Evolutionary conservation across 2,888 invertebrate genomes (phyloP).

Genomic region (Agrochola circellaris): DNA sequence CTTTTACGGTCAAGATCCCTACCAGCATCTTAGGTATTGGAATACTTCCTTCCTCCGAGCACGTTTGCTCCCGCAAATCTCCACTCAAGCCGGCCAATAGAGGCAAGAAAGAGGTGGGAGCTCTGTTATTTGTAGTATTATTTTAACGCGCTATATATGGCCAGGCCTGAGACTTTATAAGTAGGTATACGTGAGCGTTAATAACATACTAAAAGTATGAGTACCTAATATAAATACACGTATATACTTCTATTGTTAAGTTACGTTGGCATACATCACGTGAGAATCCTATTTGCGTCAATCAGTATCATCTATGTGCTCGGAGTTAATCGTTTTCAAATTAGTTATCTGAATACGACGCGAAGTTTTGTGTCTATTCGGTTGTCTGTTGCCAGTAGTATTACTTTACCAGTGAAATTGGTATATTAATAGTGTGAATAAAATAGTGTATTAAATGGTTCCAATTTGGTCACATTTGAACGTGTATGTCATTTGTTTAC

Average conservation of each 20-base stretch:
- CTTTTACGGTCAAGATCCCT: no score
- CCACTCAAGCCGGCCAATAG: no score
- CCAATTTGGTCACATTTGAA: background rate
- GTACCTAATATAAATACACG: conserved; percentile 6
- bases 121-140: background rate
- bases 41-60: no score
- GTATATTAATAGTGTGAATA: conserved; percentile 4
- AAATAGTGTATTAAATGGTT: background rate
- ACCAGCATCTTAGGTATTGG: no score
- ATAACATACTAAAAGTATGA: conserved; percentile 37
- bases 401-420: conserved; percentile 24
- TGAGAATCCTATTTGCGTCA: conserved; percentile 50
- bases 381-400: conserved; percentile 12
- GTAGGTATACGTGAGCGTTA: conserved; percentile 22
- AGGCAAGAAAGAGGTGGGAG: no score
- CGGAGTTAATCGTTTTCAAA: conserved; percentile 51
- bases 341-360: conserved; percentile 27
- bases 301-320: conserved; percentile 32
- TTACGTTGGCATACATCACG: conserved; percentile 26
- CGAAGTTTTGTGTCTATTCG: background rate
- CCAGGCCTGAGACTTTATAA: background rate
- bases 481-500: conserved; percentile 30
- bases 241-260: conserved; percentile 36
- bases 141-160: background rate
- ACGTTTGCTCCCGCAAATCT: no score